Conservation (phyloP, 2,888 invertebrate genomes). For the Flexamia atlantica region DNA sequence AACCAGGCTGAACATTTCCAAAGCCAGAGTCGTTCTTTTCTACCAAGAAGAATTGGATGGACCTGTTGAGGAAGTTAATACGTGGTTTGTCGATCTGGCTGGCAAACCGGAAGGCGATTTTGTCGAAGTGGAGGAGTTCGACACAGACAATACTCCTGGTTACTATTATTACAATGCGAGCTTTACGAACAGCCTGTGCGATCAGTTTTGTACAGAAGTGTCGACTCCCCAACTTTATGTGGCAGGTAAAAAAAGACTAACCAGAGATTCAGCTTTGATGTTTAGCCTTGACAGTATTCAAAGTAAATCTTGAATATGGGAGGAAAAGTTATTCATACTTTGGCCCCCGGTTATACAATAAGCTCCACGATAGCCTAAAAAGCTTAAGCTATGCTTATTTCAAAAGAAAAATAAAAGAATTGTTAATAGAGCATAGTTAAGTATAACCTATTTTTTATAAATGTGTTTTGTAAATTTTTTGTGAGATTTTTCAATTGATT, state of each 20-base stretch:
- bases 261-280: too few relatives aligned
- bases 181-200: not conserved
- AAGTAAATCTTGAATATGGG: too few relatives aligned
- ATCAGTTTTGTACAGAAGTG: not conserved
- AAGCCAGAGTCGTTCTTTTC: not conserved
- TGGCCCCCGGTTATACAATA: too few relatives aligned
- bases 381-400: too few relatives aligned
- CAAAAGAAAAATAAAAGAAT: too few relatives aligned
- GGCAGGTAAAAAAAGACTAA: conserved; percentile 2
- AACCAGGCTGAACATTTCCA: conserved; percentile 7
- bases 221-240: not conserved
- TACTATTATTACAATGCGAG: conserved; percentile 4
- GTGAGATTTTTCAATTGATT: too few relatives aligned
- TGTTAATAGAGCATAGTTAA: too few relatives aligned
- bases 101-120: not conserved
- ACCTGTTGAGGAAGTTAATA: not conserved
- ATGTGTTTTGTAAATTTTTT: too few relatives aligned
- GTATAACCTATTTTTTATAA: too few relatives aligned
- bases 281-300: too few relatives aligned
- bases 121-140: not conserved
- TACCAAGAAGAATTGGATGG: not conserved
- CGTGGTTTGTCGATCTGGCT: not conserved
- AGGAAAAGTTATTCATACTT: too few relatives aligned
- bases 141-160: not conserved
- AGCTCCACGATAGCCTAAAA: too few relatives aligned